Conservation (phyloP, 2,888 invertebrate genomes). For the Mesorhabditis spiculigera region DNA sequence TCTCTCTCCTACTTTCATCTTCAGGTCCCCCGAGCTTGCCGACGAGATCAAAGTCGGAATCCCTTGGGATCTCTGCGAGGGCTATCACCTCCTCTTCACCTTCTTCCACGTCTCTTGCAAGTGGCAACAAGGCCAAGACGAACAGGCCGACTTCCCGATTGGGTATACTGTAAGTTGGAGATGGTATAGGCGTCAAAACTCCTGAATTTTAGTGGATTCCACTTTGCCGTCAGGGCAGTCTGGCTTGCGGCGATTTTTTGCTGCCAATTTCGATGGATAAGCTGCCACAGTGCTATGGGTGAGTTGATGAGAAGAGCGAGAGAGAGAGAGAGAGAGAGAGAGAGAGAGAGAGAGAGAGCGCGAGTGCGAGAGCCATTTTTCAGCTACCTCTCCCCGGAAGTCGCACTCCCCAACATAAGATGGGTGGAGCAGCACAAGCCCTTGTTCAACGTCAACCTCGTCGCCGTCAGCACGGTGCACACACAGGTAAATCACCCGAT, state of each 20-base stretch:
- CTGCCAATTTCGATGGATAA: slow-evolving; percentile 87
- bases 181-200: no score
- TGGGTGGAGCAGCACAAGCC: slow-evolving; percentile 95
- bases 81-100: slow-evolving; percentile 89
- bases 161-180: slow-evolving; percentile 76
- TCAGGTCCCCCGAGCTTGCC: slow-evolving; percentile 75
- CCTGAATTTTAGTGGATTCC: slow-evolving; percentile 77
- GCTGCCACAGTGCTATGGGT: slow-evolving; percentile 67
- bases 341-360: slow-evolving; percentile 5
- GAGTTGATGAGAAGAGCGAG: slow-evolving; percentile 5
- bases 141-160: slow-evolving; percentile 78
- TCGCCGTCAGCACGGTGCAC: slow-evolving; percentile 83
- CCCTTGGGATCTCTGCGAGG: slow-evolving; percentile 81
- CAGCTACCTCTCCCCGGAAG: slow-evolving; percentile 62
- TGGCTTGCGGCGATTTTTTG: slow-evolving; percentile 70
- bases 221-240: slow-evolving; percentile 78
- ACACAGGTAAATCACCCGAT: slow-evolving; percentile 65
- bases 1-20: not conserved
- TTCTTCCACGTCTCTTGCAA: slow-evolving; percentile 95
- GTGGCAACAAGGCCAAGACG: slow-evolving; percentile 65
- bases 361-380: no score
- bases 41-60: slow-evolving; percentile 90
- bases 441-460: slow-evolving; percentile 77
- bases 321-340: not conserved
- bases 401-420: slow-evolving; percentile 82